Evolutionary conservation across 1,140 invertebrate genomes (phyloP).

Genomic region (Zaprionus ghesquierei): DNA sequence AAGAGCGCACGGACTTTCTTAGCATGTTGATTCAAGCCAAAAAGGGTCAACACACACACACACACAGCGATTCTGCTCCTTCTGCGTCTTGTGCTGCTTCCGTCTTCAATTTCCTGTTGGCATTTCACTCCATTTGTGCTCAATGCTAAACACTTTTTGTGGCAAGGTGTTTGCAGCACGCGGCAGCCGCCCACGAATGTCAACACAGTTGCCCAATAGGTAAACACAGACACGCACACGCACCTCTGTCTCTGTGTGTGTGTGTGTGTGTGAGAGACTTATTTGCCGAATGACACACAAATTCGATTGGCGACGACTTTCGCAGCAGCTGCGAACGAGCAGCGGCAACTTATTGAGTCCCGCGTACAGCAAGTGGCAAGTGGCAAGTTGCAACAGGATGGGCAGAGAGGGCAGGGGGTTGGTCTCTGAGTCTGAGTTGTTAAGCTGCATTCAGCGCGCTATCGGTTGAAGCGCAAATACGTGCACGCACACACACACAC

Average conservation of each 20-base stretch:
- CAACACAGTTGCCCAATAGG: neutral
- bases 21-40: conserved; percentile 5
- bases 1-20: neutral
- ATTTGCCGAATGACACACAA: conserved; percentile 70
- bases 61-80: neutral
- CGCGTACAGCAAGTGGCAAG: conserved; percentile 15
- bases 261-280: conserved; percentile 28
- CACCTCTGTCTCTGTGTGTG: no score
- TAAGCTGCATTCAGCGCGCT: conserved; percentile 63
- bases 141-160: conserved; percentile 31
- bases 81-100: neutral
- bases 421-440: conserved; percentile 69
- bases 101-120: conserved; percentile 54
- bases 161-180: conserved; percentile 5
- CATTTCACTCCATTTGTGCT: conserved; percentile 57
- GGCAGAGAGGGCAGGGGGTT: conserved; percentile 23
- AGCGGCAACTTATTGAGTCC: conserved; percentile 50
- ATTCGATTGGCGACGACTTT: conserved; percentile 62
- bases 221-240: conserved; percentile 1
- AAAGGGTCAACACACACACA: neutral
- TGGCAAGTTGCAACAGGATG: conserved; percentile 25
- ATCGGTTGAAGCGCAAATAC: conserved; percentile 12
- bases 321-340: neutral
- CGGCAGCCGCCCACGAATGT: neutral
- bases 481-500: conserved; percentile 8